Evolutionary conservation across 2,113 vertebrate species (phyloP), one percentile per base, ranked within the genome.

Genomic region (Dendrocopos noguchii): DNA sequence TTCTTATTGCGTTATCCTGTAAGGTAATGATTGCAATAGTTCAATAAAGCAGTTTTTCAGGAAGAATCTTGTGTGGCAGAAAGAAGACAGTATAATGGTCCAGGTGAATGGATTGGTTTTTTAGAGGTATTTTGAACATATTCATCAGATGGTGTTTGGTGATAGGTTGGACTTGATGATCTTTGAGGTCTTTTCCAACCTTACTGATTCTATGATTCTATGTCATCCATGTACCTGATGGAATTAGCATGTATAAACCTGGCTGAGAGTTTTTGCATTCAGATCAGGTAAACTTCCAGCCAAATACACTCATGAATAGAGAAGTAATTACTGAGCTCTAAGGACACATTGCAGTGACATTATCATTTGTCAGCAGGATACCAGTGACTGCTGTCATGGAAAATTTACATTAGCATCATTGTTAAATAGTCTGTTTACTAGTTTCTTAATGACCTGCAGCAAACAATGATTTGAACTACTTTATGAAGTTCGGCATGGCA

Each of bases 341-440:
- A 96, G 93, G 90, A 93, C 46, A 89, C 4, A 2, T 91, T 93
- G 33, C 15, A 87, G 84, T 95, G 91, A 92, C 82, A 94, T 95
- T 94, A 91, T 96, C 74, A 94, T 97, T 97, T 95, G 68, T 95
- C 91, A 95, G 79, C 90, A 94, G 66, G 85, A 90, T 86, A 88
- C 68, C 71, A 95, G 53, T 91, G 81, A 94, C 87, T 97, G 93
- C 95, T 95, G 77, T 97, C 94, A 95, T 90, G 81, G 89, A 96
- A 94, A 96, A 97, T 94, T 97, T 96, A 92, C 93, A 96, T 96
- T 95, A 91, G 29, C 89, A 95, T 95, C 96, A 92, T 80, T 75
- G 94, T 92, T 88, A 96, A 94, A 95, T 90, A 93, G 81, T 93
- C 87, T 95, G 87, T 95, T 97, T 94, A 91, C 89, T 96, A 87